Evolutionary conservation across 2,888 invertebrate genomes (phyloP).

Genomic region (Ophion slaviceki): DNA sequence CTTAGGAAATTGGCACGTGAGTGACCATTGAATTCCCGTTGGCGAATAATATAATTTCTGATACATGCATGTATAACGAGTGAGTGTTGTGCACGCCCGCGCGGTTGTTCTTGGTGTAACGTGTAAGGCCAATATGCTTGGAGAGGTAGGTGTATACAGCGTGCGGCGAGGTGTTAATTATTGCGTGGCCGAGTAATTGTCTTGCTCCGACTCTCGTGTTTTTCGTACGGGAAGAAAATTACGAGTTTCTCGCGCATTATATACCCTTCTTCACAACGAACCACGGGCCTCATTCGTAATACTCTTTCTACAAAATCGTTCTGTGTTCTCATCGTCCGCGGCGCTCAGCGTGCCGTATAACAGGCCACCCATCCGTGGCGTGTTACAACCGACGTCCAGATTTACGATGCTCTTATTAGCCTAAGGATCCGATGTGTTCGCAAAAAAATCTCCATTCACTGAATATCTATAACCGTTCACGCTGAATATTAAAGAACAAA

Average conservation of each 20-base stretch:
- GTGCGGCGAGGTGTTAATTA: conserved; percentile 66
- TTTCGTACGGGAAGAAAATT: conserved; percentile 59
- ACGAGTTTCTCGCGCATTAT: conserved; percentile 48
- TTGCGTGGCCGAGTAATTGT: conserved; percentile 65
- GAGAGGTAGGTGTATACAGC: conserved; percentile 23
- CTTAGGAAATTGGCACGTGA: neutral
- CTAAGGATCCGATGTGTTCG: conserved; percentile 8
- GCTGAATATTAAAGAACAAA: neutral
- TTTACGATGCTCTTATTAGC: conserved; percentile 54
- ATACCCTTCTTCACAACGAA: conserved; percentile 42
- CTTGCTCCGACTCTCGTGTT: conserved; percentile 57
- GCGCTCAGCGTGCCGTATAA: conserved; percentile 5
- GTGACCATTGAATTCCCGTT: neutral
- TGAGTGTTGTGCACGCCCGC: neutral
- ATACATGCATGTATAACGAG: conserved; percentile 5
- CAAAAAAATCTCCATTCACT: conserved; percentile 15
- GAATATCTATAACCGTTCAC: conserved; percentile 7
- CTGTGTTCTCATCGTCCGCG: conserved; percentile 36
- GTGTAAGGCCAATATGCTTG: conserved; percentile 31
- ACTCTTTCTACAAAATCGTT: conserved; percentile 35
- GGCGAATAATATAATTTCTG: conserved; percentile 2
- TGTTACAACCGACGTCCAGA: conserved; percentile 34
- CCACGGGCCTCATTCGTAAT: conserved; percentile 28
- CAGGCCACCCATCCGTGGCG: conserved; percentile 48
- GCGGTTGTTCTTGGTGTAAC: neutral